These are phyloP conservation scores for Penaeus vannamei DNA, from an alignment of 1,140 invertebrate genomes.

Conservation along the genomic window DNA sequence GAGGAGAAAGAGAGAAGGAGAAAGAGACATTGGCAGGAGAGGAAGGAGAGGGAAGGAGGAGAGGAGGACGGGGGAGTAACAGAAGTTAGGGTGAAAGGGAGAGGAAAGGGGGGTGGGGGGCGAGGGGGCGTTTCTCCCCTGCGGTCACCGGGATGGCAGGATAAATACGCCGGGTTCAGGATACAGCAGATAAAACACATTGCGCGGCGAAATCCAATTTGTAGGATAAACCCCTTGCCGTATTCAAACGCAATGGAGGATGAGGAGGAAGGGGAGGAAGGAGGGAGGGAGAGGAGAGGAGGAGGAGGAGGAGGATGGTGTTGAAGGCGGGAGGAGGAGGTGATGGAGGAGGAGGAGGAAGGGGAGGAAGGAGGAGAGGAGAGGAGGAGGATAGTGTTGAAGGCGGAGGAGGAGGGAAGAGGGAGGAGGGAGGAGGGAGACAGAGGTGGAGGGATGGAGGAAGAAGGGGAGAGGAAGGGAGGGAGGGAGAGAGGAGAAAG, in stretches of 20 bases:
- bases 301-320: no score
- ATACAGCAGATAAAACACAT: slow-evolving; percentile 42
- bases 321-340: background rate
- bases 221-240: slow-evolving; percentile 28
- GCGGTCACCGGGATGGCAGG: slow-evolving; percentile 33
- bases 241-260: slow-evolving; percentile 30
- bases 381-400: no score
- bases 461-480: background rate
- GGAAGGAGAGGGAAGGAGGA: background rate
- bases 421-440: background rate
- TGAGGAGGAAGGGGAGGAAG: background rate
- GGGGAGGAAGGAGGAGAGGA: no score
- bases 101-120: background rate
- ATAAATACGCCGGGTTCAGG: slow-evolving; percentile 40
- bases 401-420: no score
- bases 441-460: no score
- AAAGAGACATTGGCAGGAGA: no score
- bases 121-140: background rate
- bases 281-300: background rate
- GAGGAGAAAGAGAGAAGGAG: no score
- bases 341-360: background rate
- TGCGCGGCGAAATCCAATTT: slow-evolving; percentile 26
- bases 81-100: no score
- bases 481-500: no score
- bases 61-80: no score